These are phyloP conservation scores for Zaprionus davidi DNA, from an alignment of 1,140 invertebrate genomes.

Conservation along the genomic window DNA sequence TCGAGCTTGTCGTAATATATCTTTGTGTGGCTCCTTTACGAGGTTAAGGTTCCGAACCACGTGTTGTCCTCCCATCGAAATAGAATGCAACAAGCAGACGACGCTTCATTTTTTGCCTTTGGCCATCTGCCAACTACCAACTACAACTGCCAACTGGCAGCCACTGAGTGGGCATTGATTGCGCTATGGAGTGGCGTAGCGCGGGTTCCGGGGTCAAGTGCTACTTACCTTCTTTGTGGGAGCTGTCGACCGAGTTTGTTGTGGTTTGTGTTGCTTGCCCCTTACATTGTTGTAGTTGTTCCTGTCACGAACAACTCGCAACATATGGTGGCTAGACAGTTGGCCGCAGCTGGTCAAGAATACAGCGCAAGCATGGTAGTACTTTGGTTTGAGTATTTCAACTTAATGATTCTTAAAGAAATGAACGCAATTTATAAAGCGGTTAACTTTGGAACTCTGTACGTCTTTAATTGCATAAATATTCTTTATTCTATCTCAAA, in stretches of 20 bases:
- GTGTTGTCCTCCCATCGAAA: slow-evolving; percentile 65
- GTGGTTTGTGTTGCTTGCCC: slow-evolving; percentile 33
- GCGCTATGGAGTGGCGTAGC: background rate
- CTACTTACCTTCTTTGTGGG: slow-evolving; percentile 31
- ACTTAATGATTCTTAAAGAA: background rate
- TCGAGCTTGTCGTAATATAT: background rate
- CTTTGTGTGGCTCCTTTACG: slow-evolving; percentile 1
- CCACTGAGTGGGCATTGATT: slow-evolving; percentile 28
- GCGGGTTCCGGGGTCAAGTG: slow-evolving; percentile 8
- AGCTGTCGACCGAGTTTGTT: slow-evolving; percentile 56
- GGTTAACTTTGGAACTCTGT: background rate
- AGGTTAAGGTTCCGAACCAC: slow-evolving; percentile 50
- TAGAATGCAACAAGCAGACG: slow-evolving; percentile 67
- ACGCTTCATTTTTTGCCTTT: slow-evolving; percentile 15
- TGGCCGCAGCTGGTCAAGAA: slow-evolving; percentile 38
- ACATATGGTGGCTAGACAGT: slow-evolving; percentile 25
- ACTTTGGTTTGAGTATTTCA: background rate
- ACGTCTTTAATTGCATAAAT: no score
- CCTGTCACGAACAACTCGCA: background rate
- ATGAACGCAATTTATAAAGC: background rate
- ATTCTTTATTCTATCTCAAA: no score
- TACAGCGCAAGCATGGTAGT: slow-evolving; percentile 5
- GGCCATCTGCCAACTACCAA: slow-evolving; percentile 27
- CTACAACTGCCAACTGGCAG: slow-evolving; percentile 1
- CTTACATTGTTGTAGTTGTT: background rate